phyloP scores from a whole-genome alignment of 2,888 invertebrate species.

The Agrotis segetum region DNA sequence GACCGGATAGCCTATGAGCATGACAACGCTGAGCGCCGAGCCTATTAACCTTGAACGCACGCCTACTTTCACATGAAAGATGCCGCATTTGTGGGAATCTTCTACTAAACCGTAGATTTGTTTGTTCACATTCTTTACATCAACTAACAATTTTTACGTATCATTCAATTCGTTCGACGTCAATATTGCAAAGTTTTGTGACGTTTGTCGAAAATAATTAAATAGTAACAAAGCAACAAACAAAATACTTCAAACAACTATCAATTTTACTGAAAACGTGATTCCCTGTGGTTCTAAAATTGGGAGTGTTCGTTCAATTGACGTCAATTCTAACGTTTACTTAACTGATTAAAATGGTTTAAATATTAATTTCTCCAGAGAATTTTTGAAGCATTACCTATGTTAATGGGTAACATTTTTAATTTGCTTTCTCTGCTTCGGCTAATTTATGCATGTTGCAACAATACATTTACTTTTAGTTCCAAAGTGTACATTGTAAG shows the following conservation, averaged over 20 bases:
- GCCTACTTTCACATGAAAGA: conserved; percentile 77
- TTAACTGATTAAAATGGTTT: conserved; percentile 17
- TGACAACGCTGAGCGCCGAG: conserved; percentile 64
- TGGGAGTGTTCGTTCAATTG: conserved; percentile 5
- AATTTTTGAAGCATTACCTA: conserved; percentile 16
- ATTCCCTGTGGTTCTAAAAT: conserved; percentile 10
- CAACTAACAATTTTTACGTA: conserved; percentile 26
- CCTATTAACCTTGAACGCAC: conserved; percentile 80
- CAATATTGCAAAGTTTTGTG: conserved; percentile 17
- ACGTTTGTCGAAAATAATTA: neutral
- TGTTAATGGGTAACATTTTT: conserved; percentile 7
- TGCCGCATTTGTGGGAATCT: conserved; percentile 48
- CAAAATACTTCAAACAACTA: neutral
- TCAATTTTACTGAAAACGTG: neutral
- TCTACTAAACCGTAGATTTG: conserved; percentile 30
- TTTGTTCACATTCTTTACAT: conserved; percentile 56
- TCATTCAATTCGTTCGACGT: neutral
- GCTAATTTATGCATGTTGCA: neutral
- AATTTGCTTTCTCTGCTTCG: conserved; percentile 14
- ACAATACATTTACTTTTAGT: conserved; percentile 2
- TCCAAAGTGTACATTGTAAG: neutral
- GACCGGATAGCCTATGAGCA: conserved; percentile 68
- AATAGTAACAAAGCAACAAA: too few relatives aligned
- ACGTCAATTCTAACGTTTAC: conserved; percentile 23
- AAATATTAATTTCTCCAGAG: conserved; percentile 36